These are phyloP conservation scores for Microcebus jonahi DNA, from an alignment of 2,113 vertebrate species.

Conservation along the genomic window DNA sequence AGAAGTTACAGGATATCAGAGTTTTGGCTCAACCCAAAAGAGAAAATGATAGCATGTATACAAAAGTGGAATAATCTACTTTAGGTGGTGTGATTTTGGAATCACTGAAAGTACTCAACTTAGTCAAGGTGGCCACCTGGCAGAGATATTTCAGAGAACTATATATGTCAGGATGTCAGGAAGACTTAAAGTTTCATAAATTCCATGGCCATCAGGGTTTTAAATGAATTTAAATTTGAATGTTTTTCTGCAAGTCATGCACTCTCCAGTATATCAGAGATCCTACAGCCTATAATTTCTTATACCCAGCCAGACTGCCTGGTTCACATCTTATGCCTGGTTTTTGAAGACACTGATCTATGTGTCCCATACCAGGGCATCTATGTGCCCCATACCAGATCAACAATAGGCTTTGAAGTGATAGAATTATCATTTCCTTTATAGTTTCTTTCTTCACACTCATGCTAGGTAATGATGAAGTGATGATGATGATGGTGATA, in stretches of 20 bases:
- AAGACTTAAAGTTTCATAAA: neutral
- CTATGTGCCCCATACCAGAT: too few species aligned
- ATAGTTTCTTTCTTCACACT: neutral
- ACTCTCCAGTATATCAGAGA: neutral
- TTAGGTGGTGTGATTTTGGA: neutral
- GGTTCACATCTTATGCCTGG: neutral
- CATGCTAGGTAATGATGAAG: neutral
- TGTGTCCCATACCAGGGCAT: too few species aligned
- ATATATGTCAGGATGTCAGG: neutral
- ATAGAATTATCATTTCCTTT: neutral
- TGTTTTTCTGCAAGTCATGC: neutral
- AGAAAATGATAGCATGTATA: neutral
- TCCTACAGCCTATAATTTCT: neutral
- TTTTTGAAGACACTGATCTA: neutral
- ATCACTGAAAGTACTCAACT: neutral
- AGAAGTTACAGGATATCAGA: neutral
- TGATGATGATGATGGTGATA: neutral
- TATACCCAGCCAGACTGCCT: neutral
- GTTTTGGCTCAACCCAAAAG: neutral
- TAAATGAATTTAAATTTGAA: constrained; percentile 26
- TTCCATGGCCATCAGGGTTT: neutral
- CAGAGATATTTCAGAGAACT: neutral
- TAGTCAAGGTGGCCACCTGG: neutral
- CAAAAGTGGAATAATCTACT: neutral
- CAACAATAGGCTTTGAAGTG: neutral